Evolutionary conservation across 2,113 vertebrate species (phyloP), one percentile per base, ranked within the genome.

Genomic region (Rafetus swinhoei): DNA sequence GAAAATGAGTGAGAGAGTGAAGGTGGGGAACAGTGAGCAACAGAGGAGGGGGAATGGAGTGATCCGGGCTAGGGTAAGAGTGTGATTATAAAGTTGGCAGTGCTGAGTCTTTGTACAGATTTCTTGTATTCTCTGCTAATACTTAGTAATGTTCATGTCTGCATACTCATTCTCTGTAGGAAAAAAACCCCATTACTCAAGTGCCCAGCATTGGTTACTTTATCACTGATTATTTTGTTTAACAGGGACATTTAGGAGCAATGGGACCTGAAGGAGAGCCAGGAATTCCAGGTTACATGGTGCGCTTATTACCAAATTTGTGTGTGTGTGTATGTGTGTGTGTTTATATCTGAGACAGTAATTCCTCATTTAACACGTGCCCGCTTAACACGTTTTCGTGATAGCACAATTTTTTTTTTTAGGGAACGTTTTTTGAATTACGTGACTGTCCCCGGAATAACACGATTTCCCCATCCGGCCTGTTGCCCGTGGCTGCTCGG

Each of bases 231-330:
- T 96, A 89, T 90, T 96, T 60, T 97, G 81, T 96, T 94, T 97
- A 97, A 92, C 95, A 99, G 99, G 99, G 99, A 93, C 97, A 84
- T 57, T 96, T 97, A 86, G 99, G 99, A 97, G 95, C 94, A 94
- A 99, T 99, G 98, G 99, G 99, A 82, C 96, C 98, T 79, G 97
- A 98, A 92, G 99, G 99, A 92, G 98, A 99, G 86, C 94, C 98
- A 27, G 99, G 99, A 98, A 98, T 99, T 94, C 96, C 97, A 93
- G 99, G 99, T 96, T 99, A 99, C 87, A 97, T 96, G 92, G 99
- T 99, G 97, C 97, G 97, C 87, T 85, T 60, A 80, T 91, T 74
- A 50, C 27, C 35, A 21, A 80, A 88, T 94, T 88, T 3, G 19
- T 53, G 7, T 74, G 7, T 14, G 53, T 10, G 52, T 54, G 7